Percentiles rank a stretch among this genome's conserved stretches.
Evolutionary conservation across 2,888 invertebrate genomes (phyloP).

Genomic region (Spisula subtruncata): DNA sequence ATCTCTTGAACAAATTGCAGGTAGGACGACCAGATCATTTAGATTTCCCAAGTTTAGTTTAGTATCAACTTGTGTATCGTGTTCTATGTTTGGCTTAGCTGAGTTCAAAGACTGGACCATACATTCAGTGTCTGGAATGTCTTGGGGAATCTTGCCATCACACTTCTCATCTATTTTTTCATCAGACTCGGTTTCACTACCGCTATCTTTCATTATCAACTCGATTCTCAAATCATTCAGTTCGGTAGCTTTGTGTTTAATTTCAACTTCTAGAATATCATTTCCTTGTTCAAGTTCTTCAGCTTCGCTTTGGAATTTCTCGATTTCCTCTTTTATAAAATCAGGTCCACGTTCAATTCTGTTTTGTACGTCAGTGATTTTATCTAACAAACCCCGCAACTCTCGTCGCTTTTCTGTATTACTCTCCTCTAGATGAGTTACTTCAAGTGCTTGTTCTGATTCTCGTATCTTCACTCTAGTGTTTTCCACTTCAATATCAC

Average conservation of each 20-base stretch:
- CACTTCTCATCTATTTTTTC: neutral
- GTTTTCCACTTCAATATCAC: neutral
- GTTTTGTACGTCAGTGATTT: neutral
- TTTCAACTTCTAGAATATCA: neutral
- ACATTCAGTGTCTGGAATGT: neutral
- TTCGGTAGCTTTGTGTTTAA: neutral
- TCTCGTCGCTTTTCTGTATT: neutral
- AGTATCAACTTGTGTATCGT: neutral
- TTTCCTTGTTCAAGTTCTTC: neutral
- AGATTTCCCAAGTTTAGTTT: neutral
- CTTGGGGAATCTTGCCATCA: neutral
- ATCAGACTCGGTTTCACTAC: neutral
- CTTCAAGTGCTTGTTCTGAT: neutral
- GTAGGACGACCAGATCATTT: neutral
- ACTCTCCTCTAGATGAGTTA: neutral
- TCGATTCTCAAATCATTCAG: slow-evolving; percentile 14
- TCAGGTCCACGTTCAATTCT: slow-evolving; percentile 10
- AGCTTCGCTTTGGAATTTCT: neutral
- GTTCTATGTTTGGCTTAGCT: neutral
- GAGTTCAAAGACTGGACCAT: neutral
- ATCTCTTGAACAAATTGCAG: neutral
- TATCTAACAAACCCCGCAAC: neutral
- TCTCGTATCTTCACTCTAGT: neutral
- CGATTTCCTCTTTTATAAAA: neutral
- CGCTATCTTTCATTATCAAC: neutral